Conservation (phyloP, 1,140 invertebrate genomes). For the Drosophila teissieri region DNA sequence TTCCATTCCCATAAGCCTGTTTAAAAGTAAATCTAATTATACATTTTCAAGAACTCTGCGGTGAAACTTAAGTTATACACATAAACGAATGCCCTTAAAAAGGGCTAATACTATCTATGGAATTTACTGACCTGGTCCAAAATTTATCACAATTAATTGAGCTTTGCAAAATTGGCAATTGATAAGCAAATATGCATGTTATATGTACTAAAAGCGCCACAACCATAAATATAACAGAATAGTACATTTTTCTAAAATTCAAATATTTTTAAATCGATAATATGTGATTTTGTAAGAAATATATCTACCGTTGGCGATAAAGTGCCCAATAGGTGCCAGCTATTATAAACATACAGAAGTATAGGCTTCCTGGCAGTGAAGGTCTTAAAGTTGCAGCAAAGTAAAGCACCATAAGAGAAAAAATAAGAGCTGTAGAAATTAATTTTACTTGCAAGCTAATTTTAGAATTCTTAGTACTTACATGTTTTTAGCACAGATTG, state of each 20-base stretch:
- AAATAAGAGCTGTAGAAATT: conserved; percentile 87
- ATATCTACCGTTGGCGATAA: conserved; percentile 87
- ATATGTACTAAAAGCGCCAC: conserved; percentile 44
- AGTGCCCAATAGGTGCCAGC: conserved; percentile 95
- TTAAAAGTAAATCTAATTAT: neutral
- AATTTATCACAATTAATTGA: conserved; percentile 87
- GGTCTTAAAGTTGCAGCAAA: conserved; percentile 91
- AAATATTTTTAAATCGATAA: neutral
- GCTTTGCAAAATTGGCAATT: conserved; percentile 86
- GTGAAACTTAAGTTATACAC: neutral
- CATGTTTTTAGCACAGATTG: conserved; percentile 53
- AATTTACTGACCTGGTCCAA: conserved; percentile 86
- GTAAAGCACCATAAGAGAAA: conserved; percentile 89
- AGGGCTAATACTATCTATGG: too few relatives aligned
- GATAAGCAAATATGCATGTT: conserved; percentile 38
- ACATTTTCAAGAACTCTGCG: neutral
- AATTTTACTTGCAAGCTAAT: neutral
- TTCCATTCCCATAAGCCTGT: conserved; percentile 89
- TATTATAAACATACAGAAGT: conserved; percentile 93
- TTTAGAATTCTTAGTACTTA: conserved; percentile 16
- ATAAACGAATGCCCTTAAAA: neutral
- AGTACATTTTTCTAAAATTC: conserved; percentile 25
- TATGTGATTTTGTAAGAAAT: neutral
- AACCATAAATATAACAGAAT: conserved; percentile 32
- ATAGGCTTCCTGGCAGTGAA: conserved; percentile 92